Conservation (phyloP, 2,888 invertebrate species). For the Drosophila vallismaia region DNA sequence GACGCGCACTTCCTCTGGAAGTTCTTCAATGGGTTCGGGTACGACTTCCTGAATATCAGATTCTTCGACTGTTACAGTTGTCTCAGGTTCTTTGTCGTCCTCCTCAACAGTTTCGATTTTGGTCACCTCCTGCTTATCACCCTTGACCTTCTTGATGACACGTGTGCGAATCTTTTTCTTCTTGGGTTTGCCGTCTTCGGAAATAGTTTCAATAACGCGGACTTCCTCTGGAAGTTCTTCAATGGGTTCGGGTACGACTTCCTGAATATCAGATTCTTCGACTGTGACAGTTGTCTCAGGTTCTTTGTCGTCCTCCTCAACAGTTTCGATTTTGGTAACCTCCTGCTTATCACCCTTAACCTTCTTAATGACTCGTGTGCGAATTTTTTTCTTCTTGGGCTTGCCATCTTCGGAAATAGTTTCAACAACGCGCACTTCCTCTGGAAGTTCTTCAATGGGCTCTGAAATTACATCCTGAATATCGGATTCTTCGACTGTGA, state of each 20-base stretch:
- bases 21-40: conserved; percentile 3
- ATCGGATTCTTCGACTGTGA: background rate
- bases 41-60: conserved; percentile 7
- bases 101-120: conserved; percentile 37
- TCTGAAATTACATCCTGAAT: background rate
- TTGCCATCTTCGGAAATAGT: conserved; percentile 23
- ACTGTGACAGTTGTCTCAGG: conserved; percentile 27
- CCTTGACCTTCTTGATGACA: conserved; percentile 34
- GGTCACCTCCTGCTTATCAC: conserved; percentile 33
- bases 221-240: conserved; percentile 30
- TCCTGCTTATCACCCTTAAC: conserved; percentile 36
- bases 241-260: conserved; percentile 6
- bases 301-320: conserved; percentile 31
- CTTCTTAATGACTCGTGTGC: conserved; percentile 33
- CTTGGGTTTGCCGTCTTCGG: conserved; percentile 32
- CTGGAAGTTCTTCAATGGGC: conserved; percentile 24
- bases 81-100: conserved; percentile 23
- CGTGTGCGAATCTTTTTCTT: conserved; percentile 39
- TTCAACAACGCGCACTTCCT: conserved; percentile 27
- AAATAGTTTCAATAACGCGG: conserved; percentile 20
- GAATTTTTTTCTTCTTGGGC: conserved; percentile 32
- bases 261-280: conserved; percentile 7
- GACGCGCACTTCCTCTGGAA: conserved; percentile 26
- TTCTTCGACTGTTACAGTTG: conserved; percentile 28
- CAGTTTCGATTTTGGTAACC: conserved; percentile 35